These are phyloP conservation scores for Patella pellucida DNA, from an alignment of 2,888 invertebrate species.

Conservation along the genomic window DNA sequence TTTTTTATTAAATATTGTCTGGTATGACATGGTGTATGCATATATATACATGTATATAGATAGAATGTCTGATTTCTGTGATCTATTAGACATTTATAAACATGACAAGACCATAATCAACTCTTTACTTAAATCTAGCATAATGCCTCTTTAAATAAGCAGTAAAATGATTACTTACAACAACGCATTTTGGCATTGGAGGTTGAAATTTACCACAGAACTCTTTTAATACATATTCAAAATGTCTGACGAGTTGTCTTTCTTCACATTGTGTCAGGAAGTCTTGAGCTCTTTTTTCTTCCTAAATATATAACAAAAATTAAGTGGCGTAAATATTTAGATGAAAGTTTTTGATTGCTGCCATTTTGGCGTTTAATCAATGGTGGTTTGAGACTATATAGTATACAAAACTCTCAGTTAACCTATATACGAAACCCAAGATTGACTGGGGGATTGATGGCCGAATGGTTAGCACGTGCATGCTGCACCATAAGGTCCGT, in stretches of 20 bases:
- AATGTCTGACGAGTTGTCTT: slow-evolving; percentile 83
- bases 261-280: slow-evolving; percentile 91
- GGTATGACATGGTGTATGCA: too few relatives aligned
- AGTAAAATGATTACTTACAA: slow-evolving; percentile 67
- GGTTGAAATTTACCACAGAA: slow-evolving; percentile 94
- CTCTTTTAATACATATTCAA: slow-evolving; percentile 87
- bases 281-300: slow-evolving; percentile 68
- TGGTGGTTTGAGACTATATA: background rate
- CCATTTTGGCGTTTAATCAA: background rate
- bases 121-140: too few relatives aligned
- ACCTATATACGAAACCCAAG: background rate
- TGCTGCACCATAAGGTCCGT: too few relatives aligned
- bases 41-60: too few relatives aligned
- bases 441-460: too few relatives aligned
- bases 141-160: too few relatives aligned
- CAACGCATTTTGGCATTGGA: slow-evolving; percentile 88
- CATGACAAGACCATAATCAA: too few relatives aligned
- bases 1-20: too few relatives aligned
- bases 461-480: too few relatives aligned
- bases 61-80: too few relatives aligned
- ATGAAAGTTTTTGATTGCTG: too few relatives aligned
- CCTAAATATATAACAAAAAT: slow-evolving; percentile 37
- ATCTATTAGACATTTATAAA: too few relatives aligned
- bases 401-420: background rate
- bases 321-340: background rate